These are phyloP conservation scores for Corbicula japonica DNA, from an alignment of 2,888 invertebrate species.

Conservation along the genomic window DNA sequence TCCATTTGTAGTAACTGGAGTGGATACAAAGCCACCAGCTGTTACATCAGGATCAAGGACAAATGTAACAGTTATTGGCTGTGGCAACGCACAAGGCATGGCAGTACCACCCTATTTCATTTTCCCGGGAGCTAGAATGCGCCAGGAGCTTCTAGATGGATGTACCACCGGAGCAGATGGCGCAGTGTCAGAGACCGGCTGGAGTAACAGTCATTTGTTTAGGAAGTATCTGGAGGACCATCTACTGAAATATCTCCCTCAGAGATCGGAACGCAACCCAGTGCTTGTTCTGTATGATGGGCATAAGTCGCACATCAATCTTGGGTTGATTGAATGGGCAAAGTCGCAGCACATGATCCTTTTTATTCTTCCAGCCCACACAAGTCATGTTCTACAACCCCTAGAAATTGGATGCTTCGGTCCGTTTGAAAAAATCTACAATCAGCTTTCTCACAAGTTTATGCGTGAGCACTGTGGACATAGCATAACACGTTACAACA, in stretches of 20 bases:
- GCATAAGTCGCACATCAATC: slow-evolving; percentile 17
- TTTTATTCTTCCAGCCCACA: slow-evolving; percentile 59
- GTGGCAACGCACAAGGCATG: not conserved
- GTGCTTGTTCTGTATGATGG: slow-evolving; percentile 11
- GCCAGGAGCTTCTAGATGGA: not conserved
- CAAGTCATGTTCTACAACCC: slow-evolving; percentile 42
- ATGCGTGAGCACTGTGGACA: slow-evolving; percentile 20
- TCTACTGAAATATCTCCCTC: slow-evolving; percentile 18
- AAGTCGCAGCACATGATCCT: slow-evolving; percentile 48
- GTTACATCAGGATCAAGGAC: not conserved
- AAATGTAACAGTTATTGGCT: slow-evolving; percentile 5
- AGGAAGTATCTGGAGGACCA: not conserved
- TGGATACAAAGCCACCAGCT: slow-evolving; percentile 5
- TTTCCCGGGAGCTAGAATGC: slow-evolving; percentile 16
- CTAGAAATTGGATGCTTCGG: slow-evolving; percentile 49
- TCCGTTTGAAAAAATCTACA: slow-evolving; percentile 35
- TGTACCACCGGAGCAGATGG: too few relatives aligned
- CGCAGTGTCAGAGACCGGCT: too few relatives aligned
- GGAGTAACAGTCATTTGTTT: too few relatives aligned
- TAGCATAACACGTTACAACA: slow-evolving; percentile 29
- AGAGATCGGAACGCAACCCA: not conserved
- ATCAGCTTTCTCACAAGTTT: slow-evolving; percentile 31
- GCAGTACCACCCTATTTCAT: slow-evolving; percentile 10
- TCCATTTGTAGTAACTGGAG: slow-evolving; percentile 10
- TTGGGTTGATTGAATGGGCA: slow-evolving; percentile 57